Evolutionary conservation across 2,113 vertebrate species (phyloP).

Genomic region (Antechinus flavipes): DNA sequence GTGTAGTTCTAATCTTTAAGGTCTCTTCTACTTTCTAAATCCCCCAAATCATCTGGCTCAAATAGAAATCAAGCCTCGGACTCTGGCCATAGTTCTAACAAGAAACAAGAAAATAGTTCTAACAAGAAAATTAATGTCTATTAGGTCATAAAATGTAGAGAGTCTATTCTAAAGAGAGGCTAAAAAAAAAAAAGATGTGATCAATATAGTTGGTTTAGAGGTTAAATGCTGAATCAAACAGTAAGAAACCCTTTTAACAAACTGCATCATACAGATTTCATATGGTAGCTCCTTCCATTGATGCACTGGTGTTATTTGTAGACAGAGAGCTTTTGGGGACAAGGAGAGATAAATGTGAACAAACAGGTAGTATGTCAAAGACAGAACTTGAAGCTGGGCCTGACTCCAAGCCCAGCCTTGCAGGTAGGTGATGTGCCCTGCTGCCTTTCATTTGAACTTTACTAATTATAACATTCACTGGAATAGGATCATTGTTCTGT

Average conservation of each 20-base stretch:
- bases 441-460: background rate
- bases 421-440: background rate
- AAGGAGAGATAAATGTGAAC: background rate
- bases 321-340: background rate
- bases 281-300: background rate
- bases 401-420: background rate
- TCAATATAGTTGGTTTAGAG: accelerated
- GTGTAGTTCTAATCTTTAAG: background rate
- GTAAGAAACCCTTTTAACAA: background rate
- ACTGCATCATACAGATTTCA: background rate
- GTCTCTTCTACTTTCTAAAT: background rate
- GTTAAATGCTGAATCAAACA: background rate
- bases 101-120: too few relatives aligned
- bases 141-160: background rate
- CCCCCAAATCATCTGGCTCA: background rate
- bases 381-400: background rate
- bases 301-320: background rate
- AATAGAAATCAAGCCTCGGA: background rate
- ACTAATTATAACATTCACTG: background rate
- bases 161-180: background rate
- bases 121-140: background rate
- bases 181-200: background rate
- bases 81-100: too few relatives aligned
- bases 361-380: background rate
- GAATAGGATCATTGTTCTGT: slow-evolving; percentile 1